Conservation (phyloP, 2,888 invertebrate species). For the Amblyjoppa fuscipennis region DNA sequence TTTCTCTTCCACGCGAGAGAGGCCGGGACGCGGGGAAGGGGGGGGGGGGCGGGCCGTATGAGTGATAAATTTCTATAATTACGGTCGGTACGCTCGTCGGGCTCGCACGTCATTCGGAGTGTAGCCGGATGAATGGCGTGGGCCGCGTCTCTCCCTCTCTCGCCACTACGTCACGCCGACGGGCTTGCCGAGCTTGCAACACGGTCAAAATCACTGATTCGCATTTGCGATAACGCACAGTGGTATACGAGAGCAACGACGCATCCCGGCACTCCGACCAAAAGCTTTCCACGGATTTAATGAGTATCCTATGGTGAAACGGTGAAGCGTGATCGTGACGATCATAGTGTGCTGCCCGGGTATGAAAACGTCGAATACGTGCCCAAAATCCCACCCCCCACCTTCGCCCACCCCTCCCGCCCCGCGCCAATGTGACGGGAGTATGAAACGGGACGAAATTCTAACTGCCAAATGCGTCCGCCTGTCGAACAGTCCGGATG, state of each 20-base stretch:
- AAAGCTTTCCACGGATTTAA: constrained; percentile 66
- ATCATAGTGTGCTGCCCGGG: constrained; percentile 56
- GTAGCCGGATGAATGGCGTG: constrained; percentile 33
- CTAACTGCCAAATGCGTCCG: constrained; percentile 56
- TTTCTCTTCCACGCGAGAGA: not conserved
- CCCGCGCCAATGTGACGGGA: constrained; percentile 20
- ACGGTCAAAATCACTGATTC: constrained; percentile 67
- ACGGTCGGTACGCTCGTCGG: constrained; percentile 29
- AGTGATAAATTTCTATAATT: constrained; percentile 55
- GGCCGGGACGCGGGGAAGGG: not conserved
- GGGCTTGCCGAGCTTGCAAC: constrained; percentile 52
- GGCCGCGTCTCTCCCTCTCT: not conserved
- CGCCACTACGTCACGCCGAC: constrained; percentile 45
- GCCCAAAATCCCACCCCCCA: not conserved
- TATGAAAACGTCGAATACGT: constrained; percentile 56
- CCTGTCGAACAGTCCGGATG: constrained; percentile 47
- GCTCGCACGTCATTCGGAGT: constrained; percentile 40
- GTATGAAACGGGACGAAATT: constrained; percentile 68
- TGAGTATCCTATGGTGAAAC: constrained; percentile 69
- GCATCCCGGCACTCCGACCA: constrained; percentile 44
- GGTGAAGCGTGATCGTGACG: constrained; percentile 69
- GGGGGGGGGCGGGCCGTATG: not conserved
- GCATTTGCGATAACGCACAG: constrained; percentile 59
- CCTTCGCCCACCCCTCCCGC: not conserved
- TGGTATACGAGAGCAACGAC: constrained; percentile 59